phyloP scores from a whole-genome alignment of 2,113 vertebrate species.

The Xiphorhynchus elegans region DNA sequence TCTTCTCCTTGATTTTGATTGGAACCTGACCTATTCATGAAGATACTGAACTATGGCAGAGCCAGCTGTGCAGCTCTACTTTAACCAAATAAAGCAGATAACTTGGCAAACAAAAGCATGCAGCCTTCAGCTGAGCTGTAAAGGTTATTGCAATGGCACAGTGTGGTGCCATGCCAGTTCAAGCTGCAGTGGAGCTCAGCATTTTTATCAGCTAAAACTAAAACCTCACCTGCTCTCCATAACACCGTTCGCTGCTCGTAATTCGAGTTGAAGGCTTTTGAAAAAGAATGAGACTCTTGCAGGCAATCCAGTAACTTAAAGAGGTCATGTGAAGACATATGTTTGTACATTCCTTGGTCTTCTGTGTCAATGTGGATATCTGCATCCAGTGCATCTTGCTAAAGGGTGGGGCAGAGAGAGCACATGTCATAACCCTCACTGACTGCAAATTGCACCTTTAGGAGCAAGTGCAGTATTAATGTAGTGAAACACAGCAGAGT shows the following conservation, averaged over 20 bases:
- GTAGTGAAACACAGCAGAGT: neutral
- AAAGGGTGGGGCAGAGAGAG: neutral
- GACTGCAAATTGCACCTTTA: neutral
- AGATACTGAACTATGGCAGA: neutral
- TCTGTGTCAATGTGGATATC: conserved; percentile 77
- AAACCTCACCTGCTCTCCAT: conserved; percentile 90
- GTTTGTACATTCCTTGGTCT: conserved; percentile 92
- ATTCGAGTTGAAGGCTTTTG: conserved; percentile 97
- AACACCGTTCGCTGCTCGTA: conserved; percentile 95
- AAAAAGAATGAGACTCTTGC: conserved; percentile 94
- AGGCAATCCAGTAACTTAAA: conserved; percentile 96
- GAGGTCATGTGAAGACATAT: conserved; percentile 91
- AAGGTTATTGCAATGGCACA: neutral
- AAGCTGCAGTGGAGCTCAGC: neutral
- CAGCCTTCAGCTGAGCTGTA: neutral
- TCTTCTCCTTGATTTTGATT: neutral
- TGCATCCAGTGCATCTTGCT: conserved; percentile 88
- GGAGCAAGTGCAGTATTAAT: neutral
- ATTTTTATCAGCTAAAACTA: neutral
- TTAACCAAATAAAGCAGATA: neutral
- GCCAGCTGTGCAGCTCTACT: neutral
- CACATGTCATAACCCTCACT: neutral
- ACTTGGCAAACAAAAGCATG: neutral
- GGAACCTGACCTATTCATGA: neutral
- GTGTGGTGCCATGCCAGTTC: neutral